These are phyloP conservation scores for Cardiocondyla obscurior DNA, from an alignment of 1,140 invertebrate genomes.

Conservation along the genomic window DNA sequence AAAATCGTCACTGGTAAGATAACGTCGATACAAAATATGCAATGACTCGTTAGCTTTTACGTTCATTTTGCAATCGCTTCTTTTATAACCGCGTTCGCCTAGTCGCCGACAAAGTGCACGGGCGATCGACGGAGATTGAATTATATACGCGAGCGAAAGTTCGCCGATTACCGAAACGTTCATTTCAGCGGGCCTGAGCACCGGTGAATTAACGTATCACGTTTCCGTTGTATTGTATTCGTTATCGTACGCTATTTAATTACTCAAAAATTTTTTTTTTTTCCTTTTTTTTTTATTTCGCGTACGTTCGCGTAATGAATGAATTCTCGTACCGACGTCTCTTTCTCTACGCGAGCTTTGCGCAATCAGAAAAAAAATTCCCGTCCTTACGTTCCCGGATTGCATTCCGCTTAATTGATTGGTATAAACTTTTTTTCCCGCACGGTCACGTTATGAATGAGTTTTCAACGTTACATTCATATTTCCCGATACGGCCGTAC, in stretches of 20 bases:
- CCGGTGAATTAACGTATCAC: background rate
- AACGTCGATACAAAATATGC: slow-evolving; percentile 14
- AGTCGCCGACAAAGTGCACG: background rate
- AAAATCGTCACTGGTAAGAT: slow-evolving; percentile 4
- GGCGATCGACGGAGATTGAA: background rate
- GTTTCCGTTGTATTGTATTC: background rate
- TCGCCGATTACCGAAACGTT: background rate
- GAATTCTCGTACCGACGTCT: slow-evolving; percentile 74
- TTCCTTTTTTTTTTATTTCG: too few species aligned
- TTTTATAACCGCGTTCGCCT: background rate
- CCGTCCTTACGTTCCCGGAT: background rate
- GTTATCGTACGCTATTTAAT: background rate
- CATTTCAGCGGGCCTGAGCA: background rate
- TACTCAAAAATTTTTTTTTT: background rate
- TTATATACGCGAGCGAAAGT: background rate
- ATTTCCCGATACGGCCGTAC: slow-evolving; percentile 61
- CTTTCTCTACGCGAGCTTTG: background rate
- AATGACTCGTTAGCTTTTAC: slow-evolving; percentile 16
- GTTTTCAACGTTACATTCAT: slow-evolving; percentile 75
- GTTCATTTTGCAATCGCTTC: background rate
- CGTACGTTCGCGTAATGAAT: slow-evolving; percentile 73
- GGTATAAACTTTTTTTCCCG: background rate
- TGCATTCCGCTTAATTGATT: slow-evolving; percentile 6
- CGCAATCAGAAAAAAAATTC: background rate
- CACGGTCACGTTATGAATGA: slow-evolving; percentile 76